These are phyloP conservation scores for Sebastes matsubarae DNA, from an alignment of 2,797 vertebrate genomes.

Conservation along the genomic window DNA sequence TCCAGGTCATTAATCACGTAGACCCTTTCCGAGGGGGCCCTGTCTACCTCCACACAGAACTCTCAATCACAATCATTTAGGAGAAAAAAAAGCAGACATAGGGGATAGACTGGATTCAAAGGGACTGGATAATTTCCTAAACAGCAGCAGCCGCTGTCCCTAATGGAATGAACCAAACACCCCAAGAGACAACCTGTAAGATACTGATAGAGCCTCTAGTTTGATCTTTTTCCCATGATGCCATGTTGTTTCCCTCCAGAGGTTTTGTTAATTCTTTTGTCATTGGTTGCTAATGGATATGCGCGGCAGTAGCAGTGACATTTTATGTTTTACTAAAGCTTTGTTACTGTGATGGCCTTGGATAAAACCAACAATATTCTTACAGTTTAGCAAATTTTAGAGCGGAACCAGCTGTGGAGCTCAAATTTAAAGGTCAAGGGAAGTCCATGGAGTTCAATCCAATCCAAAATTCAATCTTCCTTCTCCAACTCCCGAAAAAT, in stretches of 20 bases:
- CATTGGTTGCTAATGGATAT: neutral
- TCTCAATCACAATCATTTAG: slow-evolving; percentile 19
- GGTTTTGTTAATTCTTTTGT: neutral
- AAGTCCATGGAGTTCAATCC: neutral
- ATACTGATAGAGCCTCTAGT: neutral
- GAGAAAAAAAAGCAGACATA: slow-evolving; percentile 7
- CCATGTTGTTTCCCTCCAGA: neutral
- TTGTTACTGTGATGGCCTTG: neutral
- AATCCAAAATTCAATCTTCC: neutral
- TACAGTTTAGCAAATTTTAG: neutral
- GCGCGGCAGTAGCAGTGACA: neutral
- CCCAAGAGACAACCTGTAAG: slow-evolving; percentile 21
- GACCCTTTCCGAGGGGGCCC: slow-evolving; percentile 86
- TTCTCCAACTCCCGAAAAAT: neutral
- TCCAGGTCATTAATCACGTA: slow-evolving; percentile 96
- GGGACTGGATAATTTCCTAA: slow-evolving; percentile 63
- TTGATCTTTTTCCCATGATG: neutral
- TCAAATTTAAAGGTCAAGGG: neutral
- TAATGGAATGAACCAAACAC: slow-evolving; percentile 69
- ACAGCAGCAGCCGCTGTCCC: neutral
- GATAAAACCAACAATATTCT: neutral
- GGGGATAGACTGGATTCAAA: slow-evolving; percentile 75
- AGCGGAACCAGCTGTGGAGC: neutral
- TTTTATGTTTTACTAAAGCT: neutral
- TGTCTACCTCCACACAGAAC: slow-evolving; percentile 76